Percentiles rank a stretch among this genome's conserved stretches.
These are phyloP conservation scores for Cynopterus sphinx DNA, from an alignment of 2,797 vertebrate species.

Conservation along the genomic window DNA sequence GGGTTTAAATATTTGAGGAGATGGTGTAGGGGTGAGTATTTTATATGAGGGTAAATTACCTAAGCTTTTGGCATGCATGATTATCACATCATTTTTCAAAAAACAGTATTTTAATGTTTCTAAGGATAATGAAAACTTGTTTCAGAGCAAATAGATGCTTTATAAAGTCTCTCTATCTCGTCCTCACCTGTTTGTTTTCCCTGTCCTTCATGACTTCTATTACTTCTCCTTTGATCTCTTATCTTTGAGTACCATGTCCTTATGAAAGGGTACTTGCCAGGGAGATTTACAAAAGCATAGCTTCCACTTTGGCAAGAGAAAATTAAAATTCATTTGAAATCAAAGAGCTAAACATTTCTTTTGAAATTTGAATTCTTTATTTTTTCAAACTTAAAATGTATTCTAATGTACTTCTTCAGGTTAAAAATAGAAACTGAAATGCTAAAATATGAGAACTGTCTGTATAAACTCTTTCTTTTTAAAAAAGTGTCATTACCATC, in stretches of 20 bases:
- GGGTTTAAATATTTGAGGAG: not conserved
- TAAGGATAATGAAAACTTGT: not conserved
- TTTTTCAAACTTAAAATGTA: not conserved
- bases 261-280: not conserved
- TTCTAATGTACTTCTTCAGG: not conserved
- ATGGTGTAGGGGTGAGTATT: not conserved
- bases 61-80: not conserved
- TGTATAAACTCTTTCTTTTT: not conserved
- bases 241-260: not conserved
- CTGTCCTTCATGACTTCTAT: not conserved
- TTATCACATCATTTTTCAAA: not conserved
- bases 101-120: not conserved
- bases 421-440: conserved; percentile 38
- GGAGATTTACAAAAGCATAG: not conserved
- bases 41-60: not conserved
- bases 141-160: not conserved
- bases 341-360: not conserved
- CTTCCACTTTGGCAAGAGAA: not conserved
- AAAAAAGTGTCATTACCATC: not conserved
- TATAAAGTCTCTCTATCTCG: fast-evolving
- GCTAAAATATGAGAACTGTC: not conserved
- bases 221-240: not conserved
- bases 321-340: conserved; percentile 2
- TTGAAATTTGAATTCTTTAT: conserved; percentile 8
- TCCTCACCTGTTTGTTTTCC: fast-evolving